Evolutionary conservation across 2,888 invertebrate species (phyloP).

Genomic region (Lysandra coridon): DNA sequence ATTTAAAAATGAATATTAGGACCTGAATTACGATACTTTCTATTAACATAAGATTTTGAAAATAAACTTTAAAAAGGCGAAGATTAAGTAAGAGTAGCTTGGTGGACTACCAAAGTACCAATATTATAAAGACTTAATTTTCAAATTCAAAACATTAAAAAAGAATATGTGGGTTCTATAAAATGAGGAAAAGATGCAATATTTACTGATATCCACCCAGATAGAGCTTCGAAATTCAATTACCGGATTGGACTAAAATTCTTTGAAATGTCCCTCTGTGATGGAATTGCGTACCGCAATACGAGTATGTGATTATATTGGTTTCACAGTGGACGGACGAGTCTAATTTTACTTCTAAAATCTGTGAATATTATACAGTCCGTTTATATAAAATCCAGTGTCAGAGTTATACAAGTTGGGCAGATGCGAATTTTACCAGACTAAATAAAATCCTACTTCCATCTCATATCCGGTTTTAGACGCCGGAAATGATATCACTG

Average conservation of each 20-base stretch:
- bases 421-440: constrained; percentile 7
- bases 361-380: neutral
- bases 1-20: neutral
- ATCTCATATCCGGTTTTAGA: neutral
- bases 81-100: neutral
- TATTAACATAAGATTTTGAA: too few relatives aligned
- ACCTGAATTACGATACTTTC: neutral
- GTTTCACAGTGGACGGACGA: neutral
- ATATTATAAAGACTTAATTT: neutral
- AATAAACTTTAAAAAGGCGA: too few relatives aligned
- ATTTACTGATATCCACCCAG: neutral
- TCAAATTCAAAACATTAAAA: neutral
- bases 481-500: constrained; percentile 7
- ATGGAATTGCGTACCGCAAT: neutral
- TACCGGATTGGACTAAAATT: neutral
- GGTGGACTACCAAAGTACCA: neutral
- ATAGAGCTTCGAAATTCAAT: neutral
- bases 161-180: neutral
- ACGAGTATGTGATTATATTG: neutral
- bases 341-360: neutral
- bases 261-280: constrained; percentile 5
- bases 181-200: neutral
- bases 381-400: neutral
- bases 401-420: constrained; percentile 2
- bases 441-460: constrained; percentile 15